Evolutionary conservation across 1,140 invertebrate species (phyloP).

Genomic region (Drosophila pallidifrons): DNA sequence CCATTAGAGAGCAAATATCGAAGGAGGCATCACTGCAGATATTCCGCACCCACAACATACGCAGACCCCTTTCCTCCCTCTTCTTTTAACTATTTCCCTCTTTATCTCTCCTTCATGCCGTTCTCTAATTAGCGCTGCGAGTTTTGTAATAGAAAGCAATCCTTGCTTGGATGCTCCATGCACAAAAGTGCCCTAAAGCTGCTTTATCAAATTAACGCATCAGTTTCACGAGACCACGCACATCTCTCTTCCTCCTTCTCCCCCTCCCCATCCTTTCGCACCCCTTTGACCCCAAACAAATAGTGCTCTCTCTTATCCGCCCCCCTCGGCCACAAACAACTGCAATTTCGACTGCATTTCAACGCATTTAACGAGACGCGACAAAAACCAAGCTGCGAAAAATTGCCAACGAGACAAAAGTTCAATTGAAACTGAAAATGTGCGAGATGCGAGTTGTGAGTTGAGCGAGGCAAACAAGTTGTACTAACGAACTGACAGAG

Average conservation of each 20-base stretch:
- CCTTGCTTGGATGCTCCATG: slow-evolving; percentile 46
- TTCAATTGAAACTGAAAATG: slow-evolving; percentile 60
- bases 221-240: slow-evolving; percentile 48
- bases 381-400: slow-evolving; percentile 52
- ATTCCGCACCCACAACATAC: slow-evolving; percentile 17
- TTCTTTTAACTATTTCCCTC: not conserved
- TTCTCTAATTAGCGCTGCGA: slow-evolving; percentile 49
- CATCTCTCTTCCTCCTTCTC: not conserved
- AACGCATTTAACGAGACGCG: slow-evolving; percentile 51
- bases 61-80: not conserved
- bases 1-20: slow-evolving; percentile 32
- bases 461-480: no score
- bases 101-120: not conserved
- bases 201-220: slow-evolving; percentile 62
- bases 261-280: not conserved
- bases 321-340: slow-evolving; percentile 1
- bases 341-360: slow-evolving; percentile 46
- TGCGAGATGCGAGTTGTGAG: slow-evolving; percentile 5
- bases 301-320: not conserved
- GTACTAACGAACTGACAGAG: no score
- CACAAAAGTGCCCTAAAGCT: slow-evolving; percentile 56
- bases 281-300: not conserved
- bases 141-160: slow-evolving; percentile 58
- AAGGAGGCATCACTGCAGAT: slow-evolving; percentile 24
- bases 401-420: slow-evolving; percentile 51